Conservation (phyloP, 2,113 vertebrate species). For the Plectropomus leopardus region DNA sequence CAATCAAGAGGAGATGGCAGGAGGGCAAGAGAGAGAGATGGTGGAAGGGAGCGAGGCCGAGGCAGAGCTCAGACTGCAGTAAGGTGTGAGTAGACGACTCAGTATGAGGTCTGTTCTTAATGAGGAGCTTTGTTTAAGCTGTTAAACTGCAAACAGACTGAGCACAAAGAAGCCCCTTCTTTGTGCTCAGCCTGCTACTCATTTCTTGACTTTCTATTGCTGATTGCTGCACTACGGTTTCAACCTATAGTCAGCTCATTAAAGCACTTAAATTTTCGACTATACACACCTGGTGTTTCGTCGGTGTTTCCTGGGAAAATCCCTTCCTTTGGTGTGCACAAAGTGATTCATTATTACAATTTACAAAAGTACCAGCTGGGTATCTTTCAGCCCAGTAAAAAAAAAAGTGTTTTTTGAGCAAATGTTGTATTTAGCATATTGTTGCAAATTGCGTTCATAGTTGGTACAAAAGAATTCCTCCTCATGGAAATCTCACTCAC, state of each 20-base stretch:
- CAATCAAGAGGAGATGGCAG: conserved; percentile 38
- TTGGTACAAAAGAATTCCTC: conserved; percentile 4
- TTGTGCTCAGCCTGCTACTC: conserved; percentile 28
- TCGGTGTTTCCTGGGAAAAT: neutral
- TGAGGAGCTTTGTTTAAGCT: conserved; percentile 75
- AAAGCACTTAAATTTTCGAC: conserved; percentile 1
- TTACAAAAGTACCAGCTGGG: neutral
- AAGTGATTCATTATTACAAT: conserved; percentile 3
- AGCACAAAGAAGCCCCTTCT: conserved; percentile 56
- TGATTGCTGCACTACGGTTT: conserved; percentile 28
- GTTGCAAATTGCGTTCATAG: neutral
- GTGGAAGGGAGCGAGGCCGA: conserved; percentile 4
- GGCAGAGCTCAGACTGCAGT: conserved; percentile 41
- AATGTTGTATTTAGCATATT: neutral
- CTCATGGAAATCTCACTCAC: neutral
- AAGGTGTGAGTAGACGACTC: conserved; percentile 73
- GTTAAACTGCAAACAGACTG: conserved; percentile 62
- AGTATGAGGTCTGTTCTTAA: conserved; percentile 70
- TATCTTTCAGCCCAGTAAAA: neutral
- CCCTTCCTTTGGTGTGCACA: neutral
- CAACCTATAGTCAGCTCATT: conserved; percentile 7
- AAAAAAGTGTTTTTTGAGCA: neutral
- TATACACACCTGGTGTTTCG: conserved; percentile 3
- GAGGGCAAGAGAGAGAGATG: conserved; percentile 15
- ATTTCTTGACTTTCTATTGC: conserved; percentile 9